Conservation (phyloP, 2,113 vertebrate genomes). For the Fulica atra region DNA sequence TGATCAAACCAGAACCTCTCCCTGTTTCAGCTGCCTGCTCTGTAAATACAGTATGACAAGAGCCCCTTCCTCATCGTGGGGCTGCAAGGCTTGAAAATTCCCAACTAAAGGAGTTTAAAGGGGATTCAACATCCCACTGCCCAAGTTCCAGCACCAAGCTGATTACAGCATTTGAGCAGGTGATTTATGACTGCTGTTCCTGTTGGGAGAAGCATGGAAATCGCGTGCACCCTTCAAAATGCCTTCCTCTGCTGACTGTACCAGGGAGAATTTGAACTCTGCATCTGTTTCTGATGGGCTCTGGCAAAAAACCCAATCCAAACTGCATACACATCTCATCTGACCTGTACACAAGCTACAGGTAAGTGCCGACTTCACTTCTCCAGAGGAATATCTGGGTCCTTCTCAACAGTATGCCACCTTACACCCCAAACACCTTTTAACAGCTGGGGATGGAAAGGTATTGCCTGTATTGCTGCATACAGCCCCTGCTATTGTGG, state of each 20-base stretch:
- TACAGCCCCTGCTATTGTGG: neutral
- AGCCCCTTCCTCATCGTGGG: neutral
- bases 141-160: neutral
- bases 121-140: neutral
- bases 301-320: neutral
- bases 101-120: neutral
- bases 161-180: neutral
- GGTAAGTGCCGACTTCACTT: neutral
- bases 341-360: neutral
- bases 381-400: neutral
- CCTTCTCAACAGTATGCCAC: neutral
- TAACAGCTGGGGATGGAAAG: neutral
- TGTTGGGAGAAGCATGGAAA: neutral
- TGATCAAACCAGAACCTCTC: neutral
- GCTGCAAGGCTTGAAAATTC: neutral
- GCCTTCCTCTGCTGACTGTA: neutral
- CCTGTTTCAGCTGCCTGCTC: neutral
- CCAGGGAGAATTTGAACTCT: neutral
- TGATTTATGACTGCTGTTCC: neutral
- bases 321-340: rapidly evolving
- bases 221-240: neutral
- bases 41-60: neutral
- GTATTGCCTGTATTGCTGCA: neutral
- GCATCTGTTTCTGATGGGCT: neutral
- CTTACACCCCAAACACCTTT: neutral